A percentile compares a stretch with the other conserved stretches of the same genome.
phyloP scores from a whole-genome alignment of 2,888 invertebrate genomes.

The Monoplex corrugatus region DNA sequence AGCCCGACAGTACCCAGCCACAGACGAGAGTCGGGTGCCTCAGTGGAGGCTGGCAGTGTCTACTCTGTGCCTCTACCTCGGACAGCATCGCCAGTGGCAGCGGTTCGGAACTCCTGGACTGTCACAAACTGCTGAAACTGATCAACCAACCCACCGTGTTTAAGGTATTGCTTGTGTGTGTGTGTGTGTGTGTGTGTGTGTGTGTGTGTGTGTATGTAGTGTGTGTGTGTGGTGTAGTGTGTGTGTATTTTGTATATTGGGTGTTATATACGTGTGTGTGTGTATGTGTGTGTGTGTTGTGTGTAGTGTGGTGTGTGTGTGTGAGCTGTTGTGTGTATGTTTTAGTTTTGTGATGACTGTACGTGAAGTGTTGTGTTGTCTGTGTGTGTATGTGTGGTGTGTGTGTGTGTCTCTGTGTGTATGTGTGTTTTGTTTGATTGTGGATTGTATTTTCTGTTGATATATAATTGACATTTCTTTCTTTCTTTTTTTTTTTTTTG shows the following conservation, averaged over 20 bases:
- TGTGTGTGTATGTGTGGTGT: no score
- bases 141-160: slow-evolving; percentile 68
- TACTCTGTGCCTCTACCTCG: slow-evolving; percentile 56
- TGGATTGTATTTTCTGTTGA: no score
- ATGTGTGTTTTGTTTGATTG: no score
- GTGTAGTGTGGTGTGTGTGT: not conserved
- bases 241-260: not conserved
- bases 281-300: not conserved
- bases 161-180: slow-evolving; percentile 57
- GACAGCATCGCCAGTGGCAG: slow-evolving; percentile 57
- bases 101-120: slow-evolving; percentile 63
- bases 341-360: not conserved
- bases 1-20: slow-evolving; percentile 11
- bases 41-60: slow-evolving; percentile 51
- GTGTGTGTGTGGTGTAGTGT: not conserved
- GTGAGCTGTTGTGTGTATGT: not conserved
- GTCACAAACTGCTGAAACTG: slow-evolving; percentile 66
- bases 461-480: no score
- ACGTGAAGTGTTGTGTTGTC: not conserved
- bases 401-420: no score
- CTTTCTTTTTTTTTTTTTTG: no score
- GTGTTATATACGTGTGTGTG: not conserved
- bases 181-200: not conserved
- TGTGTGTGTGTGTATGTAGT: not conserved
- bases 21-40: slow-evolving; percentile 42